phyloP scores from a whole-genome alignment of 2,888 invertebrate species.

The Eupithecia vulgata region DNA sequence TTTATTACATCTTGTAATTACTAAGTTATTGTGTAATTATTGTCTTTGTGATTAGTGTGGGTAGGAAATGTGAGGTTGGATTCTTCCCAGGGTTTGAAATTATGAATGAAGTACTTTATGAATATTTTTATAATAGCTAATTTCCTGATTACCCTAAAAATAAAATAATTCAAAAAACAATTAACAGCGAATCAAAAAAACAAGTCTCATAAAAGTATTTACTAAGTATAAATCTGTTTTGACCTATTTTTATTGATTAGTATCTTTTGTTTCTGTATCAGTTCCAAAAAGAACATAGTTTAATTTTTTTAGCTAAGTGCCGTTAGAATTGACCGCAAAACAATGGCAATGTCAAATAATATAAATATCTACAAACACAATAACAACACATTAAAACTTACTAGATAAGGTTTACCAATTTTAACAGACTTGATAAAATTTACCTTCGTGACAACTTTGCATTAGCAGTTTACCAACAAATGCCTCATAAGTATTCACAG shows the following conservation, averaged over 20 bases:
- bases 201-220: no score
- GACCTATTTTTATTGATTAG: no score
- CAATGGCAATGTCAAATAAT: neutral
- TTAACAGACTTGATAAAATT: neutral
- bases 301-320: no score
- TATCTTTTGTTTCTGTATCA: no score
- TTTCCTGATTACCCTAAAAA: neutral
- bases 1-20: constrained; percentile 16
- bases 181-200: no score
- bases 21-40: constrained; percentile 39
- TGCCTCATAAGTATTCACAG: neutral
- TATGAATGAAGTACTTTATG: neutral
- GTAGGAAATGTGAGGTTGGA: neutral
- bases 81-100: neutral
- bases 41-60: constrained; percentile 9
- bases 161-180: neutral
- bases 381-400: neutral
- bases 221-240: no score
- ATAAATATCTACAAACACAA: neutral
- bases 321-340: neutral
- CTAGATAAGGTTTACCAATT: neutral
- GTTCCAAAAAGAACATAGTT: no score
- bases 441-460: neutral
- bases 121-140: neutral
- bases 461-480: constrained; percentile 1